phyloP scores from a whole-genome alignment of 1,140 invertebrate species.

The Heliconius hermathena region DNA sequence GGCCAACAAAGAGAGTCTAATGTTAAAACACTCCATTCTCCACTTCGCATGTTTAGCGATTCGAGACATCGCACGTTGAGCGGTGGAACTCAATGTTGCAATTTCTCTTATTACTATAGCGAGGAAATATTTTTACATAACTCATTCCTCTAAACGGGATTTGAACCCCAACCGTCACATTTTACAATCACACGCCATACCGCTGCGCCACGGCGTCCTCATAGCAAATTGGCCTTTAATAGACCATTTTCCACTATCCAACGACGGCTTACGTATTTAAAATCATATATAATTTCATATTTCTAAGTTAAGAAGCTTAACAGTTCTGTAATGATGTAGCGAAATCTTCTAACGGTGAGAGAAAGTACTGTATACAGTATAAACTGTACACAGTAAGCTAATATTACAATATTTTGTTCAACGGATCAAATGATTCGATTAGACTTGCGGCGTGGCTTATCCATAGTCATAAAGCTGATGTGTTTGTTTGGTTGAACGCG shows the following conservation, averaged over 20 bases:
- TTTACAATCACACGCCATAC: too few relatives aligned
- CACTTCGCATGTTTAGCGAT: too few relatives aligned
- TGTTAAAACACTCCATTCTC: too few relatives aligned
- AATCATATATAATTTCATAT: not conserved
- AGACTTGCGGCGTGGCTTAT: not conserved
- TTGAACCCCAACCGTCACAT: too few relatives aligned
- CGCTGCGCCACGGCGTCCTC: too few relatives aligned
- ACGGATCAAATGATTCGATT: conserved; percentile 6
- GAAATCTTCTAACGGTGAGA: conserved; percentile 1
- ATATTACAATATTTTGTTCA: conserved; percentile 1
- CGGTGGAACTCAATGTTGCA: too few relatives aligned
- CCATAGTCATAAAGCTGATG: not conserved
- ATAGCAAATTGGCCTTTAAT: not conserved
- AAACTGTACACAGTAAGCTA: not conserved
- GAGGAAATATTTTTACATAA: too few relatives aligned
- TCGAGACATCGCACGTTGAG: too few relatives aligned
- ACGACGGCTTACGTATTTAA: not conserved
- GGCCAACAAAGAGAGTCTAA: too few relatives aligned
- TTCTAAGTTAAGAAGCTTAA: not conserved
- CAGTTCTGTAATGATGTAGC: conserved; percentile 10
- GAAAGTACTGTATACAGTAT: not conserved
- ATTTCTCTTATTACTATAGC: too few relatives aligned
- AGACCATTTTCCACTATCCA: not conserved
- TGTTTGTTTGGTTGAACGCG: too few relatives aligned
- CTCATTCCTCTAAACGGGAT: too few relatives aligned